Evolutionary conservation across 2,888 invertebrate species (phyloP).

Genomic region (Glaucopsyche alexis): DNA sequence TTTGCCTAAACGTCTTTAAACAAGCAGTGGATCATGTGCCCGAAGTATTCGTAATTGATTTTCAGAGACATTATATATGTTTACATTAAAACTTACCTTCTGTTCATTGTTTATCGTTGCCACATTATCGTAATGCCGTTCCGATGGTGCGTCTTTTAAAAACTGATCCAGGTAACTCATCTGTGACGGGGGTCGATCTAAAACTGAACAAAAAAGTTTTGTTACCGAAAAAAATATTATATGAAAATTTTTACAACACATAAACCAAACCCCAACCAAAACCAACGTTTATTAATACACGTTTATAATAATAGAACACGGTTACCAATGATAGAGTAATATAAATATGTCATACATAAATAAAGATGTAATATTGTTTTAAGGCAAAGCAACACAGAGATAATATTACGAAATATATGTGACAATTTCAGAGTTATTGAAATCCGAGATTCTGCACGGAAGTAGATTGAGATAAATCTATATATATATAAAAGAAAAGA

Average conservation of each 20-base stretch:
- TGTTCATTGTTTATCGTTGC: conserved; percentile 67
- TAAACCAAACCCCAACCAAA: conserved; percentile 72
- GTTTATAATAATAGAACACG: conserved; percentile 11
- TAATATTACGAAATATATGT: background rate
- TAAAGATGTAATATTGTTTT: background rate
- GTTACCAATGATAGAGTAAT: background rate
- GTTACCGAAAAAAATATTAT: conserved; percentile 31
- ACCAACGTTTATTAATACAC: conserved; percentile 46
- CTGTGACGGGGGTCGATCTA: conserved; percentile 94
- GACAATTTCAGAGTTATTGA: background rate
- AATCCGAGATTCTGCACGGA: too few relatives aligned
- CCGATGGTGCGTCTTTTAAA: conserved; percentile 84
- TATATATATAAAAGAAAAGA: too few relatives aligned
- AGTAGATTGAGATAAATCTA: too few relatives aligned
- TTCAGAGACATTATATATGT: too few relatives aligned
- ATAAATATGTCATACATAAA: conserved; percentile 9
- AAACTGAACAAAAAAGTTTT: conserved; percentile 76
- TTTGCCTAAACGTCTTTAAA: too few relatives aligned
- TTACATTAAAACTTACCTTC: conserved; percentile 53
- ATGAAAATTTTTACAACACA: conserved; percentile 43
- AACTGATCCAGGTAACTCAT: conserved; percentile 96
- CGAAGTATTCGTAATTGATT: too few relatives aligned
- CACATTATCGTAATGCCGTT: conserved; percentile 72
- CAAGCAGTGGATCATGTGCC: too few relatives aligned
- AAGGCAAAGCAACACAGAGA: background rate